Conservation (phyloP, 2,797 vertebrate genomes). For the Chromobotia macracanthus region DNA sequence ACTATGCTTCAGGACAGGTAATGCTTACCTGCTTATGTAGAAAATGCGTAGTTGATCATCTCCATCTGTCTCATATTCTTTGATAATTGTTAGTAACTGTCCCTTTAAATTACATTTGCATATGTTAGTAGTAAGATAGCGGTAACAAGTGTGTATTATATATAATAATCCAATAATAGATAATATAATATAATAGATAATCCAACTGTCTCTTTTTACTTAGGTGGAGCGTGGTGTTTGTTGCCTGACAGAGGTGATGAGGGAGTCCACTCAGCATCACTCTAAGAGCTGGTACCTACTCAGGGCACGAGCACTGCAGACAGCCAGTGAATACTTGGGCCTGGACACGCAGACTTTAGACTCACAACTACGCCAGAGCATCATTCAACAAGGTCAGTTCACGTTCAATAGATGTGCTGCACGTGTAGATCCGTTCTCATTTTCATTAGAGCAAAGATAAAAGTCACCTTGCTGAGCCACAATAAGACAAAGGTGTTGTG, state of each 20-base stretch:
- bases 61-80: too few relatives aligned
- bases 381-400: constrained; percentile 78
- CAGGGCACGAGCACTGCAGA: constrained; percentile 81
- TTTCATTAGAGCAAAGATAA: not conserved
- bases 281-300: constrained; percentile 89
- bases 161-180: too few relatives aligned
- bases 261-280: constrained; percentile 77
- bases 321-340: constrained; percentile 79
- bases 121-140: too few relatives aligned
- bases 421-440: not conserved
- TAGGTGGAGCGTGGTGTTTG: constrained; percentile 80
- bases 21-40: not conserved
- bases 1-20: constrained; percentile 78
- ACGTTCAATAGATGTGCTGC: not conserved
- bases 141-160: too few relatives aligned
- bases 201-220: not conserved
- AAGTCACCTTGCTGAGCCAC: not conserved
- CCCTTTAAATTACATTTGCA: too few relatives aligned
- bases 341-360: constrained; percentile 76
- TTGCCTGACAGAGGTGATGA: constrained; percentile 79
- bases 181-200: too few relatives aligned
- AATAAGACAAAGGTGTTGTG: not conserved
- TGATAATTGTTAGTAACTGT: not conserved
- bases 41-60: not conserved
- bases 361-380: constrained; percentile 68